Percentiles rank a stretch among this genome's conserved stretches.
Conservation (phyloP, 2,797 vertebrate genomes). For the Sebastes elongatus region DNA sequence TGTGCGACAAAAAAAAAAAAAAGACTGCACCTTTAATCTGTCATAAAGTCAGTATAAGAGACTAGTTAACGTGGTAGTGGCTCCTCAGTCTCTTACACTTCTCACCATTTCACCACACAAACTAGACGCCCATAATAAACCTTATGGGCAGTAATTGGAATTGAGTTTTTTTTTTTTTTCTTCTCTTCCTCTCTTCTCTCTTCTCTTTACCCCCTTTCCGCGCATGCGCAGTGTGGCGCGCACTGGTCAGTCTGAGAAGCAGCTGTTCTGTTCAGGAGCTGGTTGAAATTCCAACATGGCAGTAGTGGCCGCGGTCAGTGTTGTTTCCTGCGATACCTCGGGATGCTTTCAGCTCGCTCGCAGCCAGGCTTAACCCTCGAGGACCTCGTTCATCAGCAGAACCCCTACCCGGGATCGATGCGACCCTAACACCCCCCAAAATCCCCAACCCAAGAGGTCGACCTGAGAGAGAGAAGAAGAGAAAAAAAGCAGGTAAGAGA, state of each 20-base stretch:
- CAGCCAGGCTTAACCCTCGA: conserved; percentile 87
- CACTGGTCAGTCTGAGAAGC: conserved; percentile 91
- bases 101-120: conserved; percentile 12
- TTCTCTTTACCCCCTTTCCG: conserved; percentile 57
- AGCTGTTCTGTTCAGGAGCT: conserved; percentile 90
- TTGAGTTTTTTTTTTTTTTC: conserved; percentile 43
- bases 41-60: neutral
- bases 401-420: conserved; percentile 86
- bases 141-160: conserved; percentile 60
- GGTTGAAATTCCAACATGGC: conserved; percentile 99
- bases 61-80: neutral
- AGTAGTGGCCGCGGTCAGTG: conserved; percentile 94
- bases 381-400: conserved; percentile 83
- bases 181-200: conserved; percentile 59
- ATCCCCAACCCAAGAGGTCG: conserved; percentile 77
- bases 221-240: conserved; percentile 91
- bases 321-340: conserved; percentile 92
- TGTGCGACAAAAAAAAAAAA: neutral
- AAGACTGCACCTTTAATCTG: conserved; percentile 8
- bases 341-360: conserved; percentile 91
- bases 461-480: conserved; percentile 68
- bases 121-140: conserved; percentile 50
- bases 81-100: neutral
- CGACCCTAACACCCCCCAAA: conserved; percentile 83
- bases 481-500: conserved; percentile 89